phyloP scores from a whole-genome alignment of 2,113 vertebrate species.

The Perca fluviatilis region DNA sequence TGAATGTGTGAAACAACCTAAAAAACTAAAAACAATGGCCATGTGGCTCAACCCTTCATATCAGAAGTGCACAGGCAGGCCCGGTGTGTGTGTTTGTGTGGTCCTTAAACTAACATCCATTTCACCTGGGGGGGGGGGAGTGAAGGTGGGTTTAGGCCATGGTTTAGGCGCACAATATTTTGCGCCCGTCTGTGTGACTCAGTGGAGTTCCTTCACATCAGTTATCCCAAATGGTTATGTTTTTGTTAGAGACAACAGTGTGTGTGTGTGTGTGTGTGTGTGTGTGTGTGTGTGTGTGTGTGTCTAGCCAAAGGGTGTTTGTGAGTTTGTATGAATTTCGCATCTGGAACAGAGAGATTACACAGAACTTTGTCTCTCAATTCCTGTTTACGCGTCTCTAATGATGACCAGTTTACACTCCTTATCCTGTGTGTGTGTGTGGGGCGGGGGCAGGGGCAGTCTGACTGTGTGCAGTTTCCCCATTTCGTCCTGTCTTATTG shows the following conservation, averaged over 20 bases:
- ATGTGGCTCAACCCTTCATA: neutral
- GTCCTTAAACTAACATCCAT: neutral
- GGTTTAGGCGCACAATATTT: neutral
- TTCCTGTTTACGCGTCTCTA: constrained; percentile 79
- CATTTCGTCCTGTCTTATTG: constrained; percentile 34
- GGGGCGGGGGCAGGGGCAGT: too few species aligned
- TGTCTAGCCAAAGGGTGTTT: constrained; percentile 25
- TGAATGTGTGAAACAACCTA: neutral
- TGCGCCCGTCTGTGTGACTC: constrained; percentile 21
- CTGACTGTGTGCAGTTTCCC: constrained; percentile 15
- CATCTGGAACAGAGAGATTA: constrained; percentile 81
- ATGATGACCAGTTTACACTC: constrained; percentile 50
- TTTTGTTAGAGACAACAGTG: constrained; percentile 3
- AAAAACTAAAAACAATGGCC: neutral
- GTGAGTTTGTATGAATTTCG: constrained; percentile 42
- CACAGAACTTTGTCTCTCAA: constrained; percentile 72
- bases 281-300: constrained; percentile 24
- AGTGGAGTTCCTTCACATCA: constrained; percentile 7
- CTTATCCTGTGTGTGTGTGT: constrained; percentile 69
- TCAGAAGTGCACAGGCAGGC: neutral
- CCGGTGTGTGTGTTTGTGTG: neutral
- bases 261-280: constrained; percentile 20
- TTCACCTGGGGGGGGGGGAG: neutral
- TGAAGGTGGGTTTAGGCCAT: constrained; percentile 10
- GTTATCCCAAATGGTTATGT: neutral